phyloP scores from a whole-genome alignment of 2,888 invertebrate species.

The Hartigia nigra region DNA sequence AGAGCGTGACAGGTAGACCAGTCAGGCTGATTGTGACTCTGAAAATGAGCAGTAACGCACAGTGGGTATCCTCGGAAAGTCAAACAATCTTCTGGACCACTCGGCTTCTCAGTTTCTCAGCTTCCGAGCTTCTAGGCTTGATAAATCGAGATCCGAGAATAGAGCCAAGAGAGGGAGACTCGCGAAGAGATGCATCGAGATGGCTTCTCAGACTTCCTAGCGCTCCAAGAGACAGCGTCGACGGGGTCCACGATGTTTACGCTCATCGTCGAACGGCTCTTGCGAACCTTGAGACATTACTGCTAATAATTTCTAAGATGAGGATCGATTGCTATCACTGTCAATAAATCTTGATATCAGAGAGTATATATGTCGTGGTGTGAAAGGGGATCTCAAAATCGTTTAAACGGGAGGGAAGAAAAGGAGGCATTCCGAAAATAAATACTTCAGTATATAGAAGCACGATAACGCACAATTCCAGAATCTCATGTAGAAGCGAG shows the following conservation, averaged over 20 bases:
- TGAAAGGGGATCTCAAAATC: background rate
- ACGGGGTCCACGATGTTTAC: background rate
- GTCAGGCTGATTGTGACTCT: background rate
- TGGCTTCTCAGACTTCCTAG: background rate
- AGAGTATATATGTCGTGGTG: background rate
- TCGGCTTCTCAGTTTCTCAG: background rate
- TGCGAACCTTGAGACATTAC: background rate
- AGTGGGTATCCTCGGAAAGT: conserved; percentile 1
- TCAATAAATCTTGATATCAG: background rate
- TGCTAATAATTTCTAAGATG: background rate
- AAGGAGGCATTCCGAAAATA: background rate
- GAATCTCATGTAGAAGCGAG: background rate
- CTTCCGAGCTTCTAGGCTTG: background rate
- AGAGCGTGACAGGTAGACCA: background rate
- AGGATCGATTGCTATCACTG: background rate
- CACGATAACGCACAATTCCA: conserved; percentile 3
- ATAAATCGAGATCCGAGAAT: conserved; percentile 2
- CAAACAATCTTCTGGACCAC: conserved; percentile 3
- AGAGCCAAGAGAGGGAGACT: conserved; percentile 5
- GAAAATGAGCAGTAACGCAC: background rate
- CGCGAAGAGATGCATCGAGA: background rate
- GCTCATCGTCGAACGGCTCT: background rate
- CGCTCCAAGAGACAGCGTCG: background rate
- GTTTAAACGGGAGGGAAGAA: background rate
- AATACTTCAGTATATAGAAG: background rate